These are phyloP conservation scores for Prorops nasuta DNA, from an alignment of 1,140 invertebrate species.

Conservation along the genomic window DNA sequence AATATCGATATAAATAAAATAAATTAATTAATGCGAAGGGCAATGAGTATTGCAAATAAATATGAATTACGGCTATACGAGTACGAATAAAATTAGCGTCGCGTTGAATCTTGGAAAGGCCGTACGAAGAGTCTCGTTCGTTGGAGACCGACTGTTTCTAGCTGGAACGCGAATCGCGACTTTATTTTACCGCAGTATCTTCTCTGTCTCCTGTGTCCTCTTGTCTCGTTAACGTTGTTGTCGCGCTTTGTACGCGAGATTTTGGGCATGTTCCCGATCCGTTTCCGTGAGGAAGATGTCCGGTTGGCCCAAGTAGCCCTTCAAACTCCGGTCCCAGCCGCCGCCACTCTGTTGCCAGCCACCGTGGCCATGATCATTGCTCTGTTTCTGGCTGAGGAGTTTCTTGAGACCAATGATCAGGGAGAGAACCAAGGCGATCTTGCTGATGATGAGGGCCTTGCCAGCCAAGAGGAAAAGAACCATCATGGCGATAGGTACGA, in stretches of 20 bases:
- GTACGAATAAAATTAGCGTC: neutral
- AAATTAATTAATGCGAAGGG: no score
- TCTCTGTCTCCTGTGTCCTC: neutral
- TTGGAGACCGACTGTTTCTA: neutral
- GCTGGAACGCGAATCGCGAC: no score
- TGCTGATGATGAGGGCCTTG: conserved; percentile 75
- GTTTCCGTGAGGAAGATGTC: conserved; percentile 47
- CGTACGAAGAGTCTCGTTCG: neutral
- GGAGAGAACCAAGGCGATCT: conserved; percentile 73
- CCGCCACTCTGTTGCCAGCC: conserved; percentile 59
- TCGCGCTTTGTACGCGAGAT: conserved; percentile 64
- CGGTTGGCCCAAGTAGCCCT: conserved; percentile 42
- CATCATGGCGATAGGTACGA: conserved; percentile 72
- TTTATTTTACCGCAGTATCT: conserved; percentile 16
- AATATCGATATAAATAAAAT: no score
- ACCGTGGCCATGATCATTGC: conserved; percentile 58
- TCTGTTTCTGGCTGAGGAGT: conserved; percentile 65
- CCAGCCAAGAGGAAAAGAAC: conserved; percentile 73
- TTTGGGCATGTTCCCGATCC: conserved; percentile 58
- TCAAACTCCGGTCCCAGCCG: conserved; percentile 59
- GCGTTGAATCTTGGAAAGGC: neutral
- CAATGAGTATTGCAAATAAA: no score
- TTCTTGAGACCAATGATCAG: conserved; percentile 80
- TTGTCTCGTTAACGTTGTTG: conserved; percentile 15
- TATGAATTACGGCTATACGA: neutral